Percentiles rank a stretch among this genome's conserved stretches.
Evolutionary conservation across 2,888 invertebrate species (phyloP).

Genomic region (Macropis europaea): DNA sequence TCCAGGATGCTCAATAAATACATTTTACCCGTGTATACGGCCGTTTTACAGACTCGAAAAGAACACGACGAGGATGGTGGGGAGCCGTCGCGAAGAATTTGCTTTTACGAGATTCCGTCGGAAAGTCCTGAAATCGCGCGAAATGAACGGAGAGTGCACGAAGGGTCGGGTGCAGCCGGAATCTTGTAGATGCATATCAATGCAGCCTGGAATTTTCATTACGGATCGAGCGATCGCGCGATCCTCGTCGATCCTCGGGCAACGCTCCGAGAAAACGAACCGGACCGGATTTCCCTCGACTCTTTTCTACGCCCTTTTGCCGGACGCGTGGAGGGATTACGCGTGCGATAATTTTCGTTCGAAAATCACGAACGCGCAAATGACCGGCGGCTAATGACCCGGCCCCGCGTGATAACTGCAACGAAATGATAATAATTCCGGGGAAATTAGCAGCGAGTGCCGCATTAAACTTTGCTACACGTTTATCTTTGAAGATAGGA

Average conservation of each 20-base stretch:
- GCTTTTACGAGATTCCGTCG: constrained; percentile 65
- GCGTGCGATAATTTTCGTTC: constrained; percentile 30
- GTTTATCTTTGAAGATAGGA: constrained; percentile 47
- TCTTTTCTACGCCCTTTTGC: neutral
- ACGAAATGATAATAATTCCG: constrained; percentile 46
- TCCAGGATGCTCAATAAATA: constrained; percentile 27
- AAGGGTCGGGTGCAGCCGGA: constrained; percentile 52
- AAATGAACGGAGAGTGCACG: constrained; percentile 60
- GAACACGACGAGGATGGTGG: neutral
- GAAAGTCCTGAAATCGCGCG: constrained; percentile 63
- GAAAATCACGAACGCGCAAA: constrained; percentile 18
- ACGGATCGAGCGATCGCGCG: constrained; percentile 57
- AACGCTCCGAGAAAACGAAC: constrained; percentile 33
- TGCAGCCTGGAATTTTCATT: constrained; percentile 65
- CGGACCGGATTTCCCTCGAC: constrained; percentile 45
- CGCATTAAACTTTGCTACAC: constrained; percentile 20
- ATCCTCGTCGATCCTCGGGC: constrained; percentile 19
- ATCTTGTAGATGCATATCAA: constrained; percentile 70
- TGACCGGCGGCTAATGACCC: constrained; percentile 18
- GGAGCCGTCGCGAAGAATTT: constrained; percentile 61
- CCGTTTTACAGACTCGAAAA: constrained; percentile 17
- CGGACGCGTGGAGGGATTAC: constrained; percentile 8
- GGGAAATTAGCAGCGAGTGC: constrained; percentile 33
- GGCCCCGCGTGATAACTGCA: constrained; percentile 16
- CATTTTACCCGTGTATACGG: constrained; percentile 45